Percentiles rank a stretch among this genome's conserved stretches.
These are phyloP conservation scores for Turritopsis rubra DNA, from an alignment of 30 jellyfish, hydroid and myxozoan species.

Conservation along the genomic window DNA sequence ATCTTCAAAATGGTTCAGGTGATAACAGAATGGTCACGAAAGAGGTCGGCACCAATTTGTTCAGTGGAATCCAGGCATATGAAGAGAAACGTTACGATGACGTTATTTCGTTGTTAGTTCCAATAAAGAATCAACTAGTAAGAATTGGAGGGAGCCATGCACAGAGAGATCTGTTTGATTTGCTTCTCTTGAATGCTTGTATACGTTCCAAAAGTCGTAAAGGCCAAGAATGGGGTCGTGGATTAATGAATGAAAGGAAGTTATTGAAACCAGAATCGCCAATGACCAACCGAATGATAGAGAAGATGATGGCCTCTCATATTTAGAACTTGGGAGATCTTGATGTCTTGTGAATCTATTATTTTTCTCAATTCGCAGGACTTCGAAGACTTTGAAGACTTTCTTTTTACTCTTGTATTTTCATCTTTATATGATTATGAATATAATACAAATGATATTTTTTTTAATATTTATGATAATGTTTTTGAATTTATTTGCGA, in stretches of 20 bases:
- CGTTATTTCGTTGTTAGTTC: conserved; percentile 14
- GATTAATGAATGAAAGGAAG: conserved; percentile 24
- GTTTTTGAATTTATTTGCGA: too few species aligned
- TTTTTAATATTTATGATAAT: too few species aligned
- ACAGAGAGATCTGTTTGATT: conserved; percentile 28
- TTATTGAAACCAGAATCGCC: conserved; percentile 16
- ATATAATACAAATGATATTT: too few species aligned
- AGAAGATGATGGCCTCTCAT: background rate
- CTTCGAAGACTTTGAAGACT: too few species aligned
- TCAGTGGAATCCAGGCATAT: conserved; percentile 15
- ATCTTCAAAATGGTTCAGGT: conserved; percentile 3
- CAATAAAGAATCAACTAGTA: background rate
- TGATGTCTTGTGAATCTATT: too few species aligned
- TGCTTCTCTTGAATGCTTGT: conserved; percentile 18
- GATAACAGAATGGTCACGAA: conserved; percentile 10
- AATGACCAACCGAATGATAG: conserved; percentile 28
- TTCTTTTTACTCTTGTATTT: too few species aligned
- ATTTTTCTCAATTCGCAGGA: too few species aligned
- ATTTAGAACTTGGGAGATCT: too few species aligned
- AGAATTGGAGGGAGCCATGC: conserved; percentile 35
- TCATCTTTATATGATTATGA: too few species aligned
- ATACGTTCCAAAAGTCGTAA: background rate
- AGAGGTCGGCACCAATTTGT: conserved; percentile 19
- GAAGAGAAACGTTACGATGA: conserved; percentile 22
- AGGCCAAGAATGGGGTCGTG: background rate